Evolutionary conservation across 2,113 vertebrate species (phyloP).

Genomic region (Archilochus colubris): DNA sequence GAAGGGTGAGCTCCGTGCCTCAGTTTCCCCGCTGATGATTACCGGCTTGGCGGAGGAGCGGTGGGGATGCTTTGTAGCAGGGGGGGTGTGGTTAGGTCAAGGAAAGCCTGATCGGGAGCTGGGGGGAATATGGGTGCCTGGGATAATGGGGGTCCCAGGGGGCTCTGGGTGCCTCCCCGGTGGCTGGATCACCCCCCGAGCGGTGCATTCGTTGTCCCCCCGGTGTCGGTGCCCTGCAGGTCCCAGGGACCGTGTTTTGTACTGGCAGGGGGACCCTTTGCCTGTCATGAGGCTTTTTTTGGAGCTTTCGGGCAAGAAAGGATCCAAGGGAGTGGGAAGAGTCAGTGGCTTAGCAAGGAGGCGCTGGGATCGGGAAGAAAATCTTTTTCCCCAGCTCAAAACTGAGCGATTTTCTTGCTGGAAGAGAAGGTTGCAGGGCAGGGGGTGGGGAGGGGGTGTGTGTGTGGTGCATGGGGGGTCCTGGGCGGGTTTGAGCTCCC

Average conservation of each 20-base stretch:
- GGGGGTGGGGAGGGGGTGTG: not conserved
- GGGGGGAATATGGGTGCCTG: not conserved
- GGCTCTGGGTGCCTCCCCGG: too few species aligned
- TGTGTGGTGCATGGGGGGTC: not conserved
- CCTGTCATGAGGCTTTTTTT: not conserved
- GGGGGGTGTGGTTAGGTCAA: not conserved
- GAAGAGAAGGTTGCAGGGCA: not conserved
- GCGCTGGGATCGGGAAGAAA: not conserved
- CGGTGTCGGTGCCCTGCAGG: not conserved
- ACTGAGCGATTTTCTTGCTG: not conserved
- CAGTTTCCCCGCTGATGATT: not conserved
- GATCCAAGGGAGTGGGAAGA: not conserved
- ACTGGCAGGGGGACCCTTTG: not conserved
- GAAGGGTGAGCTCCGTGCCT: not conserved
- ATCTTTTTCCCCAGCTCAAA: not conserved
- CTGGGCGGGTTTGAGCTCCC: not conserved
- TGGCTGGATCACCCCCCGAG: not conserved
- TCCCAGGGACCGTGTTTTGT: not conserved
- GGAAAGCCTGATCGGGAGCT: not conserved
- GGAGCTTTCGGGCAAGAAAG: not conserved
- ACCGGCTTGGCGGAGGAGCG: fast-evolving
- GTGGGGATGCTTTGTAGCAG: not conserved
- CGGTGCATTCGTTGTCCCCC: too few species aligned
- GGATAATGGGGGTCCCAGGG: too few species aligned
- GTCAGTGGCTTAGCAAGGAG: not conserved